Percentiles rank a stretch among this genome's conserved stretches.
phyloP scores from a whole-genome alignment of 2,113 vertebrate genomes.

The Bagarius yarrelli region DNA sequence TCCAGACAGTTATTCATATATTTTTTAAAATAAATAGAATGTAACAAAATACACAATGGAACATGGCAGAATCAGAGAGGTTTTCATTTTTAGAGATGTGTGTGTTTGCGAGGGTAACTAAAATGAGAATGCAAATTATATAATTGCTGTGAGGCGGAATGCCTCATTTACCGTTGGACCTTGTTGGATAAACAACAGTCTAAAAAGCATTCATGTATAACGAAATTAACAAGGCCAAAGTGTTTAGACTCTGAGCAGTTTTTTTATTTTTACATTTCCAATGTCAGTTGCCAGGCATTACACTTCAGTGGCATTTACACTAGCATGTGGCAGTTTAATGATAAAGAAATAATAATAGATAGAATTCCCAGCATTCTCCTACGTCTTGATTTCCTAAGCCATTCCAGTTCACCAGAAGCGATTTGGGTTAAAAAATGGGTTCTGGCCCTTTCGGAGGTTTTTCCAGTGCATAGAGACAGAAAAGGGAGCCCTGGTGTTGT shows the following conservation, averaged over 20 bases:
- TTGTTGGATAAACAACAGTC: not conserved
- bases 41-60: not conserved
- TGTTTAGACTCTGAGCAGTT: not conserved
- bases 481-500: too few species aligned
- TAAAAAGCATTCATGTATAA: not conserved
- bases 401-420: too few species aligned
- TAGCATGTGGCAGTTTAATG: too few species aligned
- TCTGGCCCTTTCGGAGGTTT: too few species aligned
- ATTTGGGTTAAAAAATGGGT: too few species aligned
- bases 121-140: not conserved
- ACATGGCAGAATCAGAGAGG: not conserved
- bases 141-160: not conserved
- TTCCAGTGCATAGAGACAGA: too few species aligned
- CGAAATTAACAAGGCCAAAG: constrained; percentile 1
- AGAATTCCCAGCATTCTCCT: too few species aligned
- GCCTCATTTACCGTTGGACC: not conserved
- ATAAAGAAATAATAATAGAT: too few species aligned
- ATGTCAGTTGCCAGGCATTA: not conserved
- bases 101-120: not conserved
- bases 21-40: not conserved
- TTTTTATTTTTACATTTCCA: not conserved
- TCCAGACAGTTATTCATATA: not conserved
- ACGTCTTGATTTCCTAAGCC: too few species aligned
- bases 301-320: too few species aligned
- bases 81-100: not conserved